Conservation (phyloP, 2,113 vertebrate species). For the Melospiza georgiana region DNA sequence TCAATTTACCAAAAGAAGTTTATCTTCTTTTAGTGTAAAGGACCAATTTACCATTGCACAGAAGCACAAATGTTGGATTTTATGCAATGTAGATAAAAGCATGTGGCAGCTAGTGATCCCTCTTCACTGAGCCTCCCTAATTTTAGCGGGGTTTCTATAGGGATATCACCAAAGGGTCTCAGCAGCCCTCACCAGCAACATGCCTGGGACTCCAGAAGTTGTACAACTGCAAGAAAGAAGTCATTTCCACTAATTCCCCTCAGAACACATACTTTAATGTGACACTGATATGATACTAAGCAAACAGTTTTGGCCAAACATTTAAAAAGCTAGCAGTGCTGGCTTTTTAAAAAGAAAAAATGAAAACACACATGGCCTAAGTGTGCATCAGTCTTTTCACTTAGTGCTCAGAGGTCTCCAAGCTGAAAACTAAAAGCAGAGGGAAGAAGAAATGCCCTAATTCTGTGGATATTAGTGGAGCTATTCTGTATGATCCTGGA, state of each 20-base stretch:
- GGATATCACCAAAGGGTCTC: neutral
- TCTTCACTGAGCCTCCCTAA: neutral
- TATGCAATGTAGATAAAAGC: neutral
- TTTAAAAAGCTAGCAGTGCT: neutral
- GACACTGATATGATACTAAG: neutral
- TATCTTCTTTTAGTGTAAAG: neutral
- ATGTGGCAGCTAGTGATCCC: neutral
- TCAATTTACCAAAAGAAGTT: neutral
- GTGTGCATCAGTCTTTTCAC: neutral
- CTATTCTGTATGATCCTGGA: neutral
- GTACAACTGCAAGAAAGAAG: neutral
- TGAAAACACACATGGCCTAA: neutral
- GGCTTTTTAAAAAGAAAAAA: neutral
- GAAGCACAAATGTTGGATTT: constrained; percentile 43
- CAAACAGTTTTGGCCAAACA: neutral
- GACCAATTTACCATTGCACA: constrained; percentile 28
- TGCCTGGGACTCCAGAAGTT: neutral
- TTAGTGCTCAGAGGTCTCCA: neutral
- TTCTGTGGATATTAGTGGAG: neutral
- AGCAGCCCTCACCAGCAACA: neutral
- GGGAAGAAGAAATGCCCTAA: neutral
- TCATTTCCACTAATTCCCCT: neutral
- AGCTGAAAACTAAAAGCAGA: neutral
- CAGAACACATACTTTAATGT: neutral
- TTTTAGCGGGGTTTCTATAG: neutral